phyloP scores from a whole-genome alignment of 2,888 invertebrate genomes.

The Drosophila stalkeri region DNA sequence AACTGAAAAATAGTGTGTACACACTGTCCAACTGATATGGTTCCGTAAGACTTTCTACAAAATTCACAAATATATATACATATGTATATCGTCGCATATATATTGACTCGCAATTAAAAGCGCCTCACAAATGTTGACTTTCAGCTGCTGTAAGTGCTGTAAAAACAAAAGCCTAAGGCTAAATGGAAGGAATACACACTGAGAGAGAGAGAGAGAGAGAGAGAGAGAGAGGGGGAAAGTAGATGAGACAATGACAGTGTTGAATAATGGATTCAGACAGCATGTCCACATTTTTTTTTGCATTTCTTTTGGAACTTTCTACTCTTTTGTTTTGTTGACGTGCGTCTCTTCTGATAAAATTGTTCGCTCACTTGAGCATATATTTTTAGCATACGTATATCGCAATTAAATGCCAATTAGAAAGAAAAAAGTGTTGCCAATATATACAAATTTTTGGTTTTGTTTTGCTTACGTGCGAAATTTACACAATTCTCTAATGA shows the following conservation, averaged over 20 bases:
- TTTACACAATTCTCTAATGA: conserved; percentile 64
- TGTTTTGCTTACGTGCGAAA: conserved; percentile 41
- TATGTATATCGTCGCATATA: background rate
- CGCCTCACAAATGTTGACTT: conserved; percentile 51
- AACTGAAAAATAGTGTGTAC: conserved; percentile 7
- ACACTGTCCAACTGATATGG: conserved; percentile 44
- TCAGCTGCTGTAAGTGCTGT: conserved; percentile 51
- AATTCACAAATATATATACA: background rate
- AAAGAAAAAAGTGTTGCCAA: conserved; percentile 18
- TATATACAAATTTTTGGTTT: background rate
- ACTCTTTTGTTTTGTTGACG: conserved; percentile 43
- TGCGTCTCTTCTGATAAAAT: conserved; percentile 34
- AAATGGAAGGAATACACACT: background rate
- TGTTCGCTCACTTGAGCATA: background rate
- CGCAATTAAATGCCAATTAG: conserved; percentile 68
- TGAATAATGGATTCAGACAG: conserved; percentile 10
- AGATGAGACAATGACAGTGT: background rate
- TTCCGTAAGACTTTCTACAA: conserved; percentile 42
- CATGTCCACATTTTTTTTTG: background rate
- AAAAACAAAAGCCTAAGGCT: conserved; percentile 37
- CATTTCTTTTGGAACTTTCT: conserved; percentile 8
- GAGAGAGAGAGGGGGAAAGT: background rate
- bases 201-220: too few species aligned
- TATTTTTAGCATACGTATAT: conserved; percentile 1
- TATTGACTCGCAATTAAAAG: conserved; percentile 72